These are phyloP conservation scores for Episyrphus balteatus DNA, from an alignment of 1,140 invertebrate species.

Conservation along the genomic window DNA sequence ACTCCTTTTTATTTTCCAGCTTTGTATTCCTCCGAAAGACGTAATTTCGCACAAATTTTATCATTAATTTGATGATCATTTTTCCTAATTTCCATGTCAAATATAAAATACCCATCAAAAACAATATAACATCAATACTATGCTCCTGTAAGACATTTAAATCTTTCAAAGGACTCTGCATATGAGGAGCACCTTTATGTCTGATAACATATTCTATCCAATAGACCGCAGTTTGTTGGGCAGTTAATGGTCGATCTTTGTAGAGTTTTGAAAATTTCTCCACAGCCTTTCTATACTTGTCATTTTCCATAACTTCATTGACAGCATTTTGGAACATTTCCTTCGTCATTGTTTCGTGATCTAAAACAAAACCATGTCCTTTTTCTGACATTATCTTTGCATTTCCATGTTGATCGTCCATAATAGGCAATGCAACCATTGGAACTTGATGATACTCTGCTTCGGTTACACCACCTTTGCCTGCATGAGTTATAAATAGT, in stretches of 20 bases:
- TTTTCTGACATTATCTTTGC: conserved; percentile 30
- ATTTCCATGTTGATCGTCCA: conserved; percentile 46
- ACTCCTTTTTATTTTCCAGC: too few relatives aligned
- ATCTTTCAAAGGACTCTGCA: conserved; percentile 45
- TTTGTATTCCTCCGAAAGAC: neutral
- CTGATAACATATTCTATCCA: conserved; percentile 54
- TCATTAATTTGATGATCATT: too few relatives aligned
- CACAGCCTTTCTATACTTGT: conserved; percentile 1
- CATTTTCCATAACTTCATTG: conserved; percentile 8
- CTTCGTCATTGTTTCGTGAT: conserved; percentile 11
- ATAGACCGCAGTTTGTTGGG: conserved; percentile 46
- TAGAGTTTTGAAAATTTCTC: conserved; percentile 8
- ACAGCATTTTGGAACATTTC: conserved; percentile 4
- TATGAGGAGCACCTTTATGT: conserved; percentile 48
- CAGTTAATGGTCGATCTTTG: conserved; percentile 45
- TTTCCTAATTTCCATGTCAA: too few relatives aligned
- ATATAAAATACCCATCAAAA: too few relatives aligned
- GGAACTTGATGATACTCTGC: conserved; percentile 54
- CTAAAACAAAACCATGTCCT: conserved; percentile 33
- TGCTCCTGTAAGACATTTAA: conserved; percentile 19
- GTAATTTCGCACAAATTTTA: too few relatives aligned
- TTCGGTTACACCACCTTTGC: conserved; percentile 52
- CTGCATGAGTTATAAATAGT: conserved; percentile 56
- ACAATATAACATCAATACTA: conserved; percentile 11
- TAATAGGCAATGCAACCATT: conserved; percentile 51